phyloP scores from a whole-genome alignment of 2,113 vertebrate species.

The Motacilla tschutschensis region DNA sequence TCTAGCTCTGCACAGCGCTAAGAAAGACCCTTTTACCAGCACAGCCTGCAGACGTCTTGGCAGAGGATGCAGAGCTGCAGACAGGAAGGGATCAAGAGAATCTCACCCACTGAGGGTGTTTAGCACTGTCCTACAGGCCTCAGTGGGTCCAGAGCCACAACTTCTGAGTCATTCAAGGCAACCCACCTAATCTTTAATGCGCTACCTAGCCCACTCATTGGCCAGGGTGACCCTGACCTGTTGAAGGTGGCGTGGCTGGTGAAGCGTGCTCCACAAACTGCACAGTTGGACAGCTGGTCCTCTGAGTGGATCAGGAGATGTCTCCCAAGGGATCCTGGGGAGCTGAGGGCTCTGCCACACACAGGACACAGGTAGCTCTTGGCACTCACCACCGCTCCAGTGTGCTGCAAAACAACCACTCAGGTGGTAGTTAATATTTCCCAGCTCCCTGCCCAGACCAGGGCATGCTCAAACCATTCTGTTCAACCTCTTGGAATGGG shows the following conservation, averaged over 20 bases:
- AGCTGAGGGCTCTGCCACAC: conserved; percentile 93
- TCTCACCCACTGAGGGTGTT: not conserved
- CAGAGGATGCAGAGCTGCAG: not conserved
- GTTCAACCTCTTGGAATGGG: not conserved
- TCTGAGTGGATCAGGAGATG: conserved; percentile 96
- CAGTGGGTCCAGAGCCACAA: not conserved
- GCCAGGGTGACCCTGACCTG: conserved; percentile 78
- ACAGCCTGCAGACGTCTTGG: not conserved
- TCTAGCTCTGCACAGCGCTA: not conserved
- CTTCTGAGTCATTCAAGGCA: not conserved
- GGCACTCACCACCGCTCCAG: conserved; percentile 85
- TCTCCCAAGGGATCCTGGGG: conserved; percentile 91
- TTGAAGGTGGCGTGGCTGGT: conserved; percentile 94
- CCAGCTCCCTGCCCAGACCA: not conserved
- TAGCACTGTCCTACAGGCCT: not conserved
- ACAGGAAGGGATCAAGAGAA: not conserved
- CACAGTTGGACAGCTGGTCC: conserved; percentile 95
- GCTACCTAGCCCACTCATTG: not conserved
- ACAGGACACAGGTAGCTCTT: conserved; percentile 96
- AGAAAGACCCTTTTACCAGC: not conserved
- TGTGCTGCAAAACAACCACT: conserved; percentile 82
- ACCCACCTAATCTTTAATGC: not conserved
- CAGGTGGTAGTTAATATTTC: not conserved
- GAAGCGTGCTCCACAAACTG: conserved; percentile 92
- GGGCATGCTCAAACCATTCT: not conserved